These are phyloP conservation scores for Cinclus cinclus DNA, from an alignment of 2,113 vertebrate genomes.

Conservation along the genomic window DNA sequence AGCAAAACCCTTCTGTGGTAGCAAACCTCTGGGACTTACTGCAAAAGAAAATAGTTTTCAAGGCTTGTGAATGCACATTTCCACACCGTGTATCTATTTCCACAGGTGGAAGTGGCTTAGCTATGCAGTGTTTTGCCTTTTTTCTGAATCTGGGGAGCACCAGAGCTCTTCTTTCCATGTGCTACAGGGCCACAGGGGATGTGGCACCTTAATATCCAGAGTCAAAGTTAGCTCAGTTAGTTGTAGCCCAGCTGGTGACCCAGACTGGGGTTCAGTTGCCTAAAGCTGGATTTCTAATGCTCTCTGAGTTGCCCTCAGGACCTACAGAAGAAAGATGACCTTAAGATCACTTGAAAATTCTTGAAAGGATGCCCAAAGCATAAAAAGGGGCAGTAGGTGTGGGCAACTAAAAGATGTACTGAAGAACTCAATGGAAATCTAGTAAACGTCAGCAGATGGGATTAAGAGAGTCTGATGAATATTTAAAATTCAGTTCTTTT, in stretches of 20 bases:
- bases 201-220: background rate
- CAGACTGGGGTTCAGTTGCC: background rate
- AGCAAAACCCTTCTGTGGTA: background rate
- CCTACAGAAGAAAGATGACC: background rate
- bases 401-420: background rate
- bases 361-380: background rate
- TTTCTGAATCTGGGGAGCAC: background rate
- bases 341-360: background rate
- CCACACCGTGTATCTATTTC: background rate
- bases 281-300: background rate
- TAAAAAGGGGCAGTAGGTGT: background rate
- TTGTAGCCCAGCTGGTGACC: background rate
- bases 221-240: background rate
- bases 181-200: background rate
- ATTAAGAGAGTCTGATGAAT: background rate
- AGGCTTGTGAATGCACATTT: background rate
- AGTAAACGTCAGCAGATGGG: background rate
- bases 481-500: background rate
- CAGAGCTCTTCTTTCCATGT: background rate
- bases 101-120: background rate
- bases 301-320: background rate
- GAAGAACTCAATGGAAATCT: background rate
- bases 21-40: background rate
- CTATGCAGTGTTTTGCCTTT: background rate
- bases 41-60: background rate